Evolutionary conservation across 1,140 invertebrate genomes (phyloP), one percentile per base, ranked within the genome.

Genomic region (Drosophila tropicalis): DNA sequence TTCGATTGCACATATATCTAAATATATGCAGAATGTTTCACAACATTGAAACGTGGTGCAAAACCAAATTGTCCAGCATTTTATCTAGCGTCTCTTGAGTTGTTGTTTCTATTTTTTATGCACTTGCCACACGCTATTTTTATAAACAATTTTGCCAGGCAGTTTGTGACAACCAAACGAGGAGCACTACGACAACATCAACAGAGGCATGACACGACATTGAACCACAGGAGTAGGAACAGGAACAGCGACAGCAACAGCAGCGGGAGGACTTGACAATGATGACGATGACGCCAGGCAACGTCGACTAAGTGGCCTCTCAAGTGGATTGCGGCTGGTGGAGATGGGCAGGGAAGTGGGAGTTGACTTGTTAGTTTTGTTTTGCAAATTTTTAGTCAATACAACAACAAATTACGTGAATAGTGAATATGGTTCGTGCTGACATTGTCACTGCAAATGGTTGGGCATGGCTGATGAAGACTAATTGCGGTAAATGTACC

Each of bases 41-140:
- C 73, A 72, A 72, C 76, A 75, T 76, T 54, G 75, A 66, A 70
- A 62, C 71, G 67, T 39, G 62, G 57, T 62, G 65, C 62, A 68
- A 70, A 2, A 51, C 62, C 58, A 72, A 54, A 62, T 69, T 76
- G 73, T 76, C 66, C 73, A 76, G 41, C 40, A 56, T 41, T 57
- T 25, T 51, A 34, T 51, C 22, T 55, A 51, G 44, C 44, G 44
- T 51, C 44, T 51, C 44, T 12, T 51, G 7, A 19, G 44, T 51
- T 51, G 44, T 51, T 51, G 44, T 51, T 51, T 51, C 44, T 22
- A 51, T 57, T 54, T 71, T 78, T 87, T 82, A 79, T 79, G 84
- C 83, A 75, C 79, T 65, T 83, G 83, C 83, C 83, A 87, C 83
- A 86, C 83, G 76, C 83, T 87, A 89, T 87, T 84, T 87, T 87